Evolutionary conservation across 2,888 invertebrate species (phyloP).

Genomic region (Lottia gigantea): DNA sequence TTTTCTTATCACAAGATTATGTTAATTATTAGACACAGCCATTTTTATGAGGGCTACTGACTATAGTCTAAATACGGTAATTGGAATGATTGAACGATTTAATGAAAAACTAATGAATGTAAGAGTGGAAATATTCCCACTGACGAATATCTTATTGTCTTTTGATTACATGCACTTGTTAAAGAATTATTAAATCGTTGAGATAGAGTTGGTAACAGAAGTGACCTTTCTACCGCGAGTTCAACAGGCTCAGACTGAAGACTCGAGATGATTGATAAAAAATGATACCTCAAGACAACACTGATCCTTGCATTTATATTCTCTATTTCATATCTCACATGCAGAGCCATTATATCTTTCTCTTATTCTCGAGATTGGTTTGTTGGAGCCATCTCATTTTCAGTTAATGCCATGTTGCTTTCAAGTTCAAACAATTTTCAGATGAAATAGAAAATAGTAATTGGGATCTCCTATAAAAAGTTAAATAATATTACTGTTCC

Average conservation of each 20-base stretch:
- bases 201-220: neutral
- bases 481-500: too few relatives aligned
- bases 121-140: conserved; percentile 1
- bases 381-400: too few relatives aligned
- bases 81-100: neutral
- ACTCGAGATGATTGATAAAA: conserved; percentile 7
- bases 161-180: conserved; percentile 9
- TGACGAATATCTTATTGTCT: conserved; percentile 7
- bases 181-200: conserved; percentile 4
- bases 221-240: neutral
- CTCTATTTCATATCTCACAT: too few relatives aligned
- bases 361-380: too few relatives aligned
- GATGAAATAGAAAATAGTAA: too few relatives aligned
- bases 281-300: too few relatives aligned
- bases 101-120: conserved; percentile 3
- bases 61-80: neutral
- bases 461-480: too few relatives aligned
- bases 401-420: too few relatives aligned
- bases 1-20: conserved; percentile 10
- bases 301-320: too few relatives aligned
- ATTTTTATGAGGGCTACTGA: neutral
- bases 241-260: conserved; percentile 1
- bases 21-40: neutral
- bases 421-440: too few relatives aligned
- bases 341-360: too few relatives aligned